phyloP scores from a whole-genome alignment of 2,888 invertebrate species.

The Peribatodes rhomboidaria region DNA sequence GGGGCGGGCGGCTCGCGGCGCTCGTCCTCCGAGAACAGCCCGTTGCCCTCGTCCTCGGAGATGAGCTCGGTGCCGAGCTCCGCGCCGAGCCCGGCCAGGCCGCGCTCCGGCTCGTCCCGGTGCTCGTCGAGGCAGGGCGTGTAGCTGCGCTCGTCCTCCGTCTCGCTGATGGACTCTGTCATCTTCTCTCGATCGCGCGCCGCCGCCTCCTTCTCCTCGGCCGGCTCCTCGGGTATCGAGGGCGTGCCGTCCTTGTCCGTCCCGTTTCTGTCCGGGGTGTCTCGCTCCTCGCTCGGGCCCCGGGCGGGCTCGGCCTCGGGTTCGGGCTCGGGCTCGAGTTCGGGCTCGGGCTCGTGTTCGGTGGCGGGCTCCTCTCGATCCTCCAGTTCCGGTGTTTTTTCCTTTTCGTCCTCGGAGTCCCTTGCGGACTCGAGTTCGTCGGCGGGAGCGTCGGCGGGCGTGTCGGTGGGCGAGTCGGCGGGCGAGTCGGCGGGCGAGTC shows the following conservation, averaged over 20 bases:
- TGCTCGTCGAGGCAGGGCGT: constrained; percentile 91
- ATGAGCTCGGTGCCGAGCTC: constrained; percentile 91
- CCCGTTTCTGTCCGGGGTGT: constrained; percentile 27
- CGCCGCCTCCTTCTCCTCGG: constrained; percentile 8
- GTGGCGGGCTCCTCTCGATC: background rate
- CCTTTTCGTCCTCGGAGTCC: background rate
- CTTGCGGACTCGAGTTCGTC: background rate
- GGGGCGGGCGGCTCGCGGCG: constrained; percentile 70
- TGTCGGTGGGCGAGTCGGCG: background rate
- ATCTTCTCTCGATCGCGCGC: constrained; percentile 71
- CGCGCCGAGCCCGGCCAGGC: constrained; percentile 81
- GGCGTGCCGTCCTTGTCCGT: constrained; percentile 40
- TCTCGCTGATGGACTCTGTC: constrained; percentile 89
- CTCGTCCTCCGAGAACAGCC: constrained; percentile 88
- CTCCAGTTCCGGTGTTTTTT: background rate
- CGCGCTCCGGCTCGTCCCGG: constrained; percentile 85
- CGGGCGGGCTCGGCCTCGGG: background rate
- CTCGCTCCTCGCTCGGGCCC: constrained; percentile 32
- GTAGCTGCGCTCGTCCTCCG: constrained; percentile 89
- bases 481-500: background rate
- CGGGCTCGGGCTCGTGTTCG: constrained; percentile 1
- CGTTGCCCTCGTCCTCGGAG: constrained; percentile 90
- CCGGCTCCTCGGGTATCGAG: constrained; percentile 48
- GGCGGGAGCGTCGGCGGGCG: background rate
- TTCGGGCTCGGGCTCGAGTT: constrained; percentile 42